Conservation (phyloP, 2,888 invertebrate genomes). For the Melanostoma scalare region DNA sequence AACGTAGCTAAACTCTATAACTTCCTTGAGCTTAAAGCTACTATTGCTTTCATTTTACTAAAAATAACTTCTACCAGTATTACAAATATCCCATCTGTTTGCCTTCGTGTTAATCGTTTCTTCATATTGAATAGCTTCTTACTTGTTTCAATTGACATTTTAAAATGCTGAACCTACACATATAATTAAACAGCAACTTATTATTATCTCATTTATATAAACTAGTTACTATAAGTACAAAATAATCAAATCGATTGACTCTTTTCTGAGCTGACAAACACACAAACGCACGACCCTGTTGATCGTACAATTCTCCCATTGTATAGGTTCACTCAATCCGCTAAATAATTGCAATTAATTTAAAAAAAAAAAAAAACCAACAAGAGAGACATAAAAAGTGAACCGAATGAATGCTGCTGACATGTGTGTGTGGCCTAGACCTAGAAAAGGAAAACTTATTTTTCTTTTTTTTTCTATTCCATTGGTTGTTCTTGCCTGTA, state of each 20-base stretch:
- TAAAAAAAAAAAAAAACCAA: conserved; percentile 44
- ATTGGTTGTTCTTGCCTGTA: conserved; percentile 38
- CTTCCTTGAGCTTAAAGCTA: too few relatives aligned
- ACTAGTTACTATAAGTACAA: background rate
- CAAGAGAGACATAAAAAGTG: conserved; percentile 19
- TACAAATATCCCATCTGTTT: conserved; percentile 7
- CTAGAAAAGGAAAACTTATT: conserved; percentile 72
- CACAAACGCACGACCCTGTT: conserved; percentile 44
- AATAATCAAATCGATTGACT: conserved; percentile 36
- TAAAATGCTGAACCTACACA: conserved; percentile 23
- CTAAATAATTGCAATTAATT: conserved; percentile 72
- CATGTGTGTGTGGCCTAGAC: conserved; percentile 71
- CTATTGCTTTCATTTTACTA: conserved; percentile 13
- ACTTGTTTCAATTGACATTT: conserved; percentile 55
- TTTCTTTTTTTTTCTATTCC: conserved; percentile 48
- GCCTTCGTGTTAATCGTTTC: conserved; percentile 8
- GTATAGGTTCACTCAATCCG: conserved; percentile 48
- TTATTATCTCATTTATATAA: conserved; percentile 3
- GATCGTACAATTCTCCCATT: conserved; percentile 55
- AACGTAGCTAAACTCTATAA: too few relatives aligned
- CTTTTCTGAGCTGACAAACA: background rate
- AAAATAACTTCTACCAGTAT: conserved; percentile 3
- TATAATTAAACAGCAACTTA: background rate
- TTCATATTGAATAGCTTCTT: conserved; percentile 29
- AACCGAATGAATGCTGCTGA: conserved; percentile 55